Evolutionary conservation across 2,888 invertebrate genomes (phyloP).

Genomic region (Notodonta ziczac): DNA sequence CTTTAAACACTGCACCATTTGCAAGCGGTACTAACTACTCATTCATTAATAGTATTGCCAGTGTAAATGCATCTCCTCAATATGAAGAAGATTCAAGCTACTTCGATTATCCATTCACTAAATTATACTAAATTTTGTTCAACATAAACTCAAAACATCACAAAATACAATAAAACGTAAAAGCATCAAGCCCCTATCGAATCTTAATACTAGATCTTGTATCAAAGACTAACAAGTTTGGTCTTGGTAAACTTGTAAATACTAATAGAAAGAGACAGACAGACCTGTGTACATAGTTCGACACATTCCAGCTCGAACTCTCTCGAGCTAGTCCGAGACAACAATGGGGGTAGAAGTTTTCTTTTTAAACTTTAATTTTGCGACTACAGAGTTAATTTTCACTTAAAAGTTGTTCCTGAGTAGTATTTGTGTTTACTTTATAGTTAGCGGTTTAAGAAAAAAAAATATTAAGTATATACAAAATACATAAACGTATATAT

Average conservation of each 20-base stretch:
- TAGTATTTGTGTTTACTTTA: neutral
- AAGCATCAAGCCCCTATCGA: neutral
- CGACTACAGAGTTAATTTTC: conserved; percentile 26
- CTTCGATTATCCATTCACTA: too few relatives aligned
- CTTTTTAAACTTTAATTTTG: conserved; percentile 39
- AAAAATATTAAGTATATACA: too few relatives aligned
- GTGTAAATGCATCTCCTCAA: too few relatives aligned
- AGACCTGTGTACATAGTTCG: conserved; percentile 30
- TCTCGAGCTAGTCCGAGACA: conserved; percentile 28
- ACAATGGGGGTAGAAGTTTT: conserved; percentile 31
- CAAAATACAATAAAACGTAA: neutral
- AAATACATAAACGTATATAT: too few relatives aligned
- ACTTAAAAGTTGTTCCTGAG: conserved; percentile 8
- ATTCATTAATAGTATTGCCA: too few relatives aligned
- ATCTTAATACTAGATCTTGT: neutral
- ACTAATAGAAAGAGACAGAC: conserved; percentile 35
- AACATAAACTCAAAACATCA: neutral
- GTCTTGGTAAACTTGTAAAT: conserved; percentile 35
- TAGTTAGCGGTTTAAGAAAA: neutral
- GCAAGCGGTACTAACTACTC: too few relatives aligned
- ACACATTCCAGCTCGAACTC: conserved; percentile 32
- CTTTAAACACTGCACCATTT: too few relatives aligned
- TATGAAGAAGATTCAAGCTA: too few relatives aligned
- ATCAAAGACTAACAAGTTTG: conserved; percentile 32
- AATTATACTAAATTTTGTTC: too few relatives aligned